Percentiles rank a stretch among this genome's conserved stretches.
These are phyloP conservation scores for Chaetodon trifascialis DNA, from an alignment of 2,113 vertebrate genomes.

Conservation along the genomic window DNA sequence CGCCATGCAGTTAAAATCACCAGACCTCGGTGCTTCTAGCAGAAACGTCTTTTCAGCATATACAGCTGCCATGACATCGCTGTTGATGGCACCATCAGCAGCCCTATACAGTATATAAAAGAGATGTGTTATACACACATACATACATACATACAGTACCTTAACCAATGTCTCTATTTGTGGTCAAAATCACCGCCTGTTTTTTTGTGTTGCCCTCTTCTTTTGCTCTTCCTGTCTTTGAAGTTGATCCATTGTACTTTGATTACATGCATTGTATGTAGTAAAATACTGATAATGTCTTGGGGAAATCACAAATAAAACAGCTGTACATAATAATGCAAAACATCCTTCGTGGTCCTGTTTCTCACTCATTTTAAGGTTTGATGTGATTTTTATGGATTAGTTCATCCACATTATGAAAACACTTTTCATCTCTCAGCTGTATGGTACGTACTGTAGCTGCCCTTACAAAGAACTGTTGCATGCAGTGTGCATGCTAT, in stretches of 20 bases:
- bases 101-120: slow-evolving; percentile 29
- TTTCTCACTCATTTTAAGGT: not conserved
- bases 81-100: slow-evolving; percentile 60
- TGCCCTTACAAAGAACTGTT: too few species aligned
- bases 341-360: slow-evolving; percentile 26
- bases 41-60: slow-evolving; percentile 55
- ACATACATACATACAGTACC: slow-evolving; percentile 48
- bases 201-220: slow-evolving; percentile 51
- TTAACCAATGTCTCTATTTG: slow-evolving; percentile 66
- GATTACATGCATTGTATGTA: slow-evolving; percentile 84
- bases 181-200: slow-evolving; percentile 68
- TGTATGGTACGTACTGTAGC: too few species aligned
- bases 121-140: slow-evolving; percentile 61
- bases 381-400: not conserved
- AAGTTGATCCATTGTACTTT: slow-evolving; percentile 82
- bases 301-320: slow-evolving; percentile 84
- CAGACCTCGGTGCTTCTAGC: slow-evolving; percentile 58
- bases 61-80: slow-evolving; percentile 65
- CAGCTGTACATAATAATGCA: slow-evolving; percentile 85
- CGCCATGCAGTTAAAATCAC: slow-evolving; percentile 68
- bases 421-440: not conserved
- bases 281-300: slow-evolving; percentile 81
- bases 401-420: not conserved
- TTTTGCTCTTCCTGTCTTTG: slow-evolving; percentile 60
- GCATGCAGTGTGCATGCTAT: too few species aligned